These are phyloP conservation scores for Thera obeliscata DNA, from an alignment of 2,888 invertebrate species.

Conservation along the genomic window DNA sequence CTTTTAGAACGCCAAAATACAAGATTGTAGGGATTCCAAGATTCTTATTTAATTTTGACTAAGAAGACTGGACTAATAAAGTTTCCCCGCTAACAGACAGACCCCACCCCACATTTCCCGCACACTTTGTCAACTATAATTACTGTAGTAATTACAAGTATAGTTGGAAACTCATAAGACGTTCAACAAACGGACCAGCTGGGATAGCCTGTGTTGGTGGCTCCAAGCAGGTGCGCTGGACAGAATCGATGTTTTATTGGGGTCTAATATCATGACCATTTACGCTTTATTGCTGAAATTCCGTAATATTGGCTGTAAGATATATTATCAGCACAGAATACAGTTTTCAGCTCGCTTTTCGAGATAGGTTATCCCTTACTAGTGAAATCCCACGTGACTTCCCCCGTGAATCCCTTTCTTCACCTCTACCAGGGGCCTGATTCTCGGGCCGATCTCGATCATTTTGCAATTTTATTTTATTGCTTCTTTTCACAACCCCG, in stretches of 20 bases:
- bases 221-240: constrained; percentile 18
- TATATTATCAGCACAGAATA: background rate
- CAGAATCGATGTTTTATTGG: constrained; percentile 21
- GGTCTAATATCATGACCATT: constrained; percentile 23
- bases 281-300: constrained; percentile 12
- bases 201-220: constrained; percentile 33
- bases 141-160: constrained; percentile 47
- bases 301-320: background rate
- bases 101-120: constrained; percentile 35
- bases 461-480: no score
- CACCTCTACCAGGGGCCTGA: no score
- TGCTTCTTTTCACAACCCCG: no score
- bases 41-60: no score
- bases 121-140: constrained; percentile 59
- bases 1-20: no score
- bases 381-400: no score
- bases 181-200: constrained; percentile 39
- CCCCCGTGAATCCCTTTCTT: no score
- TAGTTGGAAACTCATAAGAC: constrained; percentile 44
- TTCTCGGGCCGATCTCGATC: no score
- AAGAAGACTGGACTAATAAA: no score
- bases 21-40: no score
- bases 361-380: no score
- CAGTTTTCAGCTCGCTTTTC: no score
- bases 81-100: constrained; percentile 28